These are phyloP conservation scores for Eumacrocentrus americanus DNA, from an alignment of 2,888 invertebrate genomes.

Conservation along the genomic window DNA sequence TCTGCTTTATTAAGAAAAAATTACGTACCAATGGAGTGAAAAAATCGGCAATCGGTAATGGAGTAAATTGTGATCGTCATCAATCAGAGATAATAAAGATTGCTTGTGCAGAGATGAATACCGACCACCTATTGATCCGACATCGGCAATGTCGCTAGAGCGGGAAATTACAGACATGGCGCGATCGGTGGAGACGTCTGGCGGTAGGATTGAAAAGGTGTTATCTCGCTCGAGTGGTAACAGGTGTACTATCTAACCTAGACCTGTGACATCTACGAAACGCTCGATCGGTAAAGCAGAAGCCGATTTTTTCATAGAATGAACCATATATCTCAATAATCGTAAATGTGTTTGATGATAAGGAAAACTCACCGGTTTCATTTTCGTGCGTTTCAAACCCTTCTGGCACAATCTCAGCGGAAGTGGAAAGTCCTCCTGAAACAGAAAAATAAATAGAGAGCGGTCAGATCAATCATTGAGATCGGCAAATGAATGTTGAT, in stretches of 20 bases:
- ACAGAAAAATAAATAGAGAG: constrained; percentile 32
- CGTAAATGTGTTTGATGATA: neutral
- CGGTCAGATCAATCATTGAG: neutral
- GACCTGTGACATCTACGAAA: too few species aligned
- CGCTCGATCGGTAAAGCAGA: neutral
- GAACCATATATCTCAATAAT: neutral
- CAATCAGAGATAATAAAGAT: neutral
- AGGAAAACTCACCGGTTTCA: constrained; percentile 51
- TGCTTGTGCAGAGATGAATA: neutral
- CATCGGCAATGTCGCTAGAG: neutral
- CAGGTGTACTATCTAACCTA: neutral
- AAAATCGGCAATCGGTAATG: constrained; percentile 10
- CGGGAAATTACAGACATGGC: neutral
- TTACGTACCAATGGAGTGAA: neutral
- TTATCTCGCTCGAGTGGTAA: constrained; percentile 2
- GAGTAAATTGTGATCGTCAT: neutral
- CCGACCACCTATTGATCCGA: constrained; percentile 10
- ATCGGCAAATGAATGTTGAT: neutral
- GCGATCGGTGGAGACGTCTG: constrained; percentile 12
- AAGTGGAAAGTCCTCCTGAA: constrained; percentile 55
- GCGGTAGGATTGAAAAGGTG: neutral
- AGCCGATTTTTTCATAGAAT: neutral
- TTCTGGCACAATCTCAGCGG: constrained; percentile 52
- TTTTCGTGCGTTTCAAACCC: constrained; percentile 51
- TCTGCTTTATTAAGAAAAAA: too few species aligned